phyloP scores from a whole-genome alignment of 1,140 invertebrate genomes.

The Oreohelix idahoensis region DNA sequence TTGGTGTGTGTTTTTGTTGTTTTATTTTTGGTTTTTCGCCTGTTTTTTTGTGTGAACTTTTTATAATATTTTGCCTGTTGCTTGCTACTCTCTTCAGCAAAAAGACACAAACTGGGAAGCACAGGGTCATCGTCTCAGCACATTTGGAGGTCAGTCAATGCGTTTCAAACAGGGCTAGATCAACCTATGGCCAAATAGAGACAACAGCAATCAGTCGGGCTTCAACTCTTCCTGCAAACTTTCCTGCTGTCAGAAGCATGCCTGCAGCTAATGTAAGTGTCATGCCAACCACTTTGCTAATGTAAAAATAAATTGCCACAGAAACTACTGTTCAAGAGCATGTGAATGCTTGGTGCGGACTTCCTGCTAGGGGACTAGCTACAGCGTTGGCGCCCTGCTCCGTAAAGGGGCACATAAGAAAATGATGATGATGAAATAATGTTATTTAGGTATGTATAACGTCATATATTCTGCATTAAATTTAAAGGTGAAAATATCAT shows the following conservation, averaged over 20 bases:
- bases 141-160: slow-evolving; percentile 15
- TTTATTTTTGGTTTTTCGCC: no score
- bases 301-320: no score
- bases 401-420: no score
- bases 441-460: no score
- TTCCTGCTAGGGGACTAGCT: no score
- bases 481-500: no score
- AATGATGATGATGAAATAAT: no score
- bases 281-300: background rate
- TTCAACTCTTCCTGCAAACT: slow-evolving; percentile 37
- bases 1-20: no score
- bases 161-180: slow-evolving; percentile 14
- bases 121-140: slow-evolving; percentile 26
- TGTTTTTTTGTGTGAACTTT: background rate
- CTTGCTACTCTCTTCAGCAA: slow-evolving; percentile 8
- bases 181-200: slow-evolving; percentile 32
- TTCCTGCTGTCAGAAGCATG: background rate
- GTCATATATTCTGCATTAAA: no score
- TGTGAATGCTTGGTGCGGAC: no score
- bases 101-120: slow-evolving; percentile 21
- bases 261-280: slow-evolving; percentile 20
- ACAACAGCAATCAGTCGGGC: background rate
- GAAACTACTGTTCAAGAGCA: no score
- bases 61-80: background rate
- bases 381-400: no score